A percentile compares a stretch with the other conserved stretches of the same genome.
Conservation (phyloP, 2,888 invertebrate species). For the Pycnomerus fuliginosus region DNA sequence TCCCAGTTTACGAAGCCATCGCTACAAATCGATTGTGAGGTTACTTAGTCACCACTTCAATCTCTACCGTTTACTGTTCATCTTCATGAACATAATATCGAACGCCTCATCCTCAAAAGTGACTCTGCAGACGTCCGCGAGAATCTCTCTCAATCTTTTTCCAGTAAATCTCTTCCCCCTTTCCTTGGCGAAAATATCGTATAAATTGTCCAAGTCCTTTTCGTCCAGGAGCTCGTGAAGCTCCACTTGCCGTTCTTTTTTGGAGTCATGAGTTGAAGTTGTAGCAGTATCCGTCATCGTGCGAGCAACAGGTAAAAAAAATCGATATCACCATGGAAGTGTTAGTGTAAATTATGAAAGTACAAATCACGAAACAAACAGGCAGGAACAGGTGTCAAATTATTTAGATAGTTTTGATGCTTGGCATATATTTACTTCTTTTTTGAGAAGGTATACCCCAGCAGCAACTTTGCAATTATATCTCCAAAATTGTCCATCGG, state of each 20-base stretch:
- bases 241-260: conserved; percentile 8
- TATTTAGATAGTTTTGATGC: too few species aligned
- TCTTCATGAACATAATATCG: conserved; percentile 64
- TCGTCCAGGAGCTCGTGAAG: conserved; percentile 18
- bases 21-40: conserved; percentile 35
- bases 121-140: conserved; percentile 53
- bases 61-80: conserved; percentile 39
- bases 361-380: too few species aligned
- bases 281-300: too few species aligned
- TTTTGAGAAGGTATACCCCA: too few species aligned
- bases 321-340: too few species aligned
- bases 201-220: conserved; percentile 5
- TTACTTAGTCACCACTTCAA: neutral
- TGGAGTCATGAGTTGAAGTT: too few species aligned
- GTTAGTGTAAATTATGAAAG: too few species aligned
- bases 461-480: too few species aligned
- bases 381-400: too few species aligned
- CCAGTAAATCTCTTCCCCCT: conserved; percentile 5
- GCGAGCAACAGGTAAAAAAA: too few species aligned
- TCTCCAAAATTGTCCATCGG: too few species aligned
- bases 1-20: conserved; percentile 66
- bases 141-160: conserved; percentile 51
- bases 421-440: too few species aligned
- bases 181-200: conserved; percentile 13
- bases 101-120: conserved; percentile 62